Conservation (phyloP, 2,113 vertebrate genomes). For the Abramis brama region DNA sequence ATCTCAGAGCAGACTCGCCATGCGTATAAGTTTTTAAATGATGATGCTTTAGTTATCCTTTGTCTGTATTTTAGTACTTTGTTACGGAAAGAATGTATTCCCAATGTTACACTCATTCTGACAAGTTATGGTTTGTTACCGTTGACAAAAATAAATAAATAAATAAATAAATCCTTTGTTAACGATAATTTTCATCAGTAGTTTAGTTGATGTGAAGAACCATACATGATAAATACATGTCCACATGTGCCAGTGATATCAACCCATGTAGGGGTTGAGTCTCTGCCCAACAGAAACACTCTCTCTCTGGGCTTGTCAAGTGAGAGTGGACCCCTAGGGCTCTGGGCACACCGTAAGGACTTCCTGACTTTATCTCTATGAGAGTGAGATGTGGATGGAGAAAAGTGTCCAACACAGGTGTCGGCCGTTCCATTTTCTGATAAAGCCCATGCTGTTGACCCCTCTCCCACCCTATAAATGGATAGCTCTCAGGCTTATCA, state of each 20-base stretch:
- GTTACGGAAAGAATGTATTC: not conserved
- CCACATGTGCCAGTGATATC: slow-evolving; percentile 17
- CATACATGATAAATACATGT: not conserved
- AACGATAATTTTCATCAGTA: no score
- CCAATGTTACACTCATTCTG: not conserved
- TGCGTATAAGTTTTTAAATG: not conserved
- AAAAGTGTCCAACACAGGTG: slow-evolving; percentile 32
- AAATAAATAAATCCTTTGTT: no score
- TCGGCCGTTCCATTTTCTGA: slow-evolving; percentile 66
- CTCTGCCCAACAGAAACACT: not conserved
- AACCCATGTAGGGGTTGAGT: not conserved
- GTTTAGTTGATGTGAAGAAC: no score
- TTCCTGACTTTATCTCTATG: slow-evolving; percentile 47
- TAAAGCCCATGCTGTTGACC: slow-evolving; percentile 57
- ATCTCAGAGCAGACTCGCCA: not conserved
- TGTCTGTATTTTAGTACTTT: not conserved
- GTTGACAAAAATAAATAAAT: not conserved
- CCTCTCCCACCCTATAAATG: slow-evolving; percentile 48
- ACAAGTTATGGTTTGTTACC: not conserved
- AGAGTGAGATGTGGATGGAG: slow-evolving; percentile 21
- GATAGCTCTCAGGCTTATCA: slow-evolving; percentile 61
- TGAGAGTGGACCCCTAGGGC: not conserved
- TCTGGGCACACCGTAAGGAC: not conserved
- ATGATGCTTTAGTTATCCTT: not conserved
- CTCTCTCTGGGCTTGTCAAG: slow-evolving; percentile 33